A percentile compares a stretch with the other conserved stretches of the same genome.
phyloP scores from a whole-genome alignment of 2,797 vertebrate species.

The Enteromius thamalakanensis region DNA sequence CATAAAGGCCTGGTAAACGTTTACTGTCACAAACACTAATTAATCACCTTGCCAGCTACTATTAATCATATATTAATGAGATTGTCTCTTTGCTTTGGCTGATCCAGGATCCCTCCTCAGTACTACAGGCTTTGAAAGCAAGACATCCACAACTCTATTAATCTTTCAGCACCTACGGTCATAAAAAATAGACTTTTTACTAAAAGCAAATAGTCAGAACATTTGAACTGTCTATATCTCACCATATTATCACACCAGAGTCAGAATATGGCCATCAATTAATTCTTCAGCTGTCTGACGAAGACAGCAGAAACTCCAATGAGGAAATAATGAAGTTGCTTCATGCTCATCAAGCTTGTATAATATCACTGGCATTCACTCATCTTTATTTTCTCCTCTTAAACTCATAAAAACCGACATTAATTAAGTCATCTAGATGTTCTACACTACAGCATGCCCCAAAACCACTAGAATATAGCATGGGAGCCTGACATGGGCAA shows the following conservation, averaged over 20 bases:
- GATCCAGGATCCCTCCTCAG: constrained; percentile 65
- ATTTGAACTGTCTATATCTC: constrained; percentile 78
- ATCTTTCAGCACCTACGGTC: constrained; percentile 72
- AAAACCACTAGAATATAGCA: neutral
- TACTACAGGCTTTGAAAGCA: constrained; percentile 73
- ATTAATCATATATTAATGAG: constrained; percentile 91
- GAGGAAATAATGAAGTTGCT: constrained; percentile 49
- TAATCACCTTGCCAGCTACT: constrained; percentile 81
- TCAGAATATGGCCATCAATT: constrained; percentile 1
- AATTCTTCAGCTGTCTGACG: constrained; percentile 11
- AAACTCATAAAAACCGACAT: neutral
- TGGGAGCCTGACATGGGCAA: constrained; percentile 8
- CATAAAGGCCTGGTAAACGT: constrained; percentile 73
- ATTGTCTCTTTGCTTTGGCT: constrained; percentile 81
- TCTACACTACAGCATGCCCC: neutral
- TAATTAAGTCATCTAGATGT: neutral
- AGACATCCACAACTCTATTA: constrained; percentile 79
- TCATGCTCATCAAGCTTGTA: neutral
- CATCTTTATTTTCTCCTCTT: neutral
- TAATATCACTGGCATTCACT: neutral
- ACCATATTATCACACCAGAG: constrained; percentile 75
- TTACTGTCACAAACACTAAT: constrained; percentile 89
- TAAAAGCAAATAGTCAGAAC: constrained; percentile 78
- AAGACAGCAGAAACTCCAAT: neutral
- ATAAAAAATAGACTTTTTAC: constrained; percentile 72